These are phyloP conservation scores for Dryocosmus kuriphilus DNA, from an alignment of 2,888 invertebrate genomes.

Conservation along the genomic window DNA sequence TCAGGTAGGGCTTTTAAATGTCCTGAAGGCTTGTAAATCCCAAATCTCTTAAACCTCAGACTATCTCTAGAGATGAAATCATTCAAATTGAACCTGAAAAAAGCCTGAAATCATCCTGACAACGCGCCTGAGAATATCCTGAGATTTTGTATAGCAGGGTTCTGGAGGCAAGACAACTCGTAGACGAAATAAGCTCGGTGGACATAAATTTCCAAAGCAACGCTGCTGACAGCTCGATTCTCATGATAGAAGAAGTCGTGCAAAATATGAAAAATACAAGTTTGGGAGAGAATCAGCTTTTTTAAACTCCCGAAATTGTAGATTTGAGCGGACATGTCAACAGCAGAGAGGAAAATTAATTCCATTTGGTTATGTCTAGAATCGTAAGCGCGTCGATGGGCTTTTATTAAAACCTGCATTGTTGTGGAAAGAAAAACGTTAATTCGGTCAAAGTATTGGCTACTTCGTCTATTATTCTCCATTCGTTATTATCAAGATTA, in stretches of 20 bases:
- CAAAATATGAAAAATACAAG: conserved; percentile 98
- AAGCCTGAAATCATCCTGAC: too few relatives aligned
- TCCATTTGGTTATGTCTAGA: conserved; percentile 99
- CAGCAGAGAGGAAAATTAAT: conserved; percentile 98
- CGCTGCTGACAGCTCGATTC: conserved; percentile 94
- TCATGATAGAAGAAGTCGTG: conserved; percentile 99
- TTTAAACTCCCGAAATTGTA: conserved; percentile 98
- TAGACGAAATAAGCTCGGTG: conserved; percentile 96
- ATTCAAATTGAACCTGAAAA: too few relatives aligned
- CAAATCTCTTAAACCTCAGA: too few relatives aligned
- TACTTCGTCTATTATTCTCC: conserved; percentile 95
- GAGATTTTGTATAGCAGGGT: too few relatives aligned
- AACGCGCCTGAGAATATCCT: too few relatives aligned
- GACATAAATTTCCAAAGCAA: conserved; percentile 97
- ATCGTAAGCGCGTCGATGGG: conserved; percentile 98
- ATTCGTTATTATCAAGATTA: conserved; percentile 96
- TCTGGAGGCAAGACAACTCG: conserved; percentile 95
- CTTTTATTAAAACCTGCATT: conserved; percentile 93
- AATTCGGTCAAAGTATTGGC: conserved; percentile 93
- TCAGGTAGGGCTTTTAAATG: too few relatives aligned
- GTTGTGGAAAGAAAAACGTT: conserved; percentile 93
- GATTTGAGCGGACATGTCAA: conserved; percentile 98
- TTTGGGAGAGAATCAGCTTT: conserved; percentile 97
- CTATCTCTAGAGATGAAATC: too few relatives aligned
- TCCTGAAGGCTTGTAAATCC: too few relatives aligned